phyloP scores from a whole-genome alignment of 2,888 invertebrate genomes.

The Sesamia inferens region DNA sequence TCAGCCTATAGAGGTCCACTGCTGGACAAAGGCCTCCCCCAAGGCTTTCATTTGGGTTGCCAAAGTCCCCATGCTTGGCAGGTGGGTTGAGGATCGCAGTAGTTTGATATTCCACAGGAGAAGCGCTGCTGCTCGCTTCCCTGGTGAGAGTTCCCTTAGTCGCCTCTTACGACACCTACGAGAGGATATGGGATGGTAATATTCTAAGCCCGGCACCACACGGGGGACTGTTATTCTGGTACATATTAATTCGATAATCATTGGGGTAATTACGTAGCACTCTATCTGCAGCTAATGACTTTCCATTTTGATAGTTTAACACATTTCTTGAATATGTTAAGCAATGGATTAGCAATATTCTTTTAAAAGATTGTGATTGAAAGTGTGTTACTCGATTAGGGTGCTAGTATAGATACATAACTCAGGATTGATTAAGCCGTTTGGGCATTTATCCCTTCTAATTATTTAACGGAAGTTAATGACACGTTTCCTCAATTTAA shows the following conservation, averaged over 20 bases:
- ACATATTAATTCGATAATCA: background rate
- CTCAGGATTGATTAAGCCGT: background rate
- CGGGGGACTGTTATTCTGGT: background rate
- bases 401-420: background rate
- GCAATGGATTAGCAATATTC: background rate
- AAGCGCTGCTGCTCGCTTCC: no score
- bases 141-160: no score
- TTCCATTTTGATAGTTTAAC: background rate
- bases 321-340: background rate
- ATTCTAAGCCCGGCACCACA: no score
- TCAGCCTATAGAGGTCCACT: no score
- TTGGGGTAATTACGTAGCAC: background rate
- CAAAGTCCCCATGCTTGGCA: no score
- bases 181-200: no score
- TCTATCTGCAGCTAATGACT: background rate
- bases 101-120: no score
- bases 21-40: no score
- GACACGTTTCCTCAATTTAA: background rate
- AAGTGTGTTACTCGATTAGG: background rate
- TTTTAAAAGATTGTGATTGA: background rate
- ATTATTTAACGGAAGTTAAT: background rate
- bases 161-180: no score
- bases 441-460: background rate
- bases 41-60: no score
- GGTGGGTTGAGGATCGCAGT: no score